These are phyloP conservation scores for Calameuta pallipes DNA, from an alignment of 2,888 invertebrate species.

Conservation along the genomic window DNA sequence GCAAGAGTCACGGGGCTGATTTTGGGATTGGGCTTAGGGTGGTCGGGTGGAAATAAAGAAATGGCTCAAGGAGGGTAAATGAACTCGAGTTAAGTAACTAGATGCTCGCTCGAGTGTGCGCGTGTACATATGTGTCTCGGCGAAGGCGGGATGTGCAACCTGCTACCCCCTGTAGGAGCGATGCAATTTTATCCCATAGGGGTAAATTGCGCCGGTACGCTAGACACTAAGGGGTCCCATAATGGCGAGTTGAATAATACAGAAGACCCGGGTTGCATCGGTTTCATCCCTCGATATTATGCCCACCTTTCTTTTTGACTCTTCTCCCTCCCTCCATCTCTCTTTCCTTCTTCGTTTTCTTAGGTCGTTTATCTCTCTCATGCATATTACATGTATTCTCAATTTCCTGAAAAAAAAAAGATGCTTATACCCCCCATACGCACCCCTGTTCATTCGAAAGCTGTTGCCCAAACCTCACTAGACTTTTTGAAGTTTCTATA, in stretches of 20 bases:
- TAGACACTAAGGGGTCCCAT: conserved; percentile 29
- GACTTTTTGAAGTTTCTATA: too few species aligned
- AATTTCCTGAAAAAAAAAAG: neutral
- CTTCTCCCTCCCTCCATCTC: neutral
- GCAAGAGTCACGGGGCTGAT: conserved; percentile 13
- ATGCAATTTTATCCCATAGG: conserved; percentile 52
- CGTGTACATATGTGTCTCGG: neutral
- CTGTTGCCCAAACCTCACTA: too few species aligned
- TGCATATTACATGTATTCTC: neutral
- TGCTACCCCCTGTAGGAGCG: conserved; percentile 22
- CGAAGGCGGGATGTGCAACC: neutral
- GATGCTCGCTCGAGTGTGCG: conserved; percentile 25
- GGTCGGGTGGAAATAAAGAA: too few species aligned
- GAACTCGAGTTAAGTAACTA: conserved; percentile 46
- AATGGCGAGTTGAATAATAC: conserved; percentile 50
- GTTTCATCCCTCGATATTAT: neutral
- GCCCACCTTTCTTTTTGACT: neutral
- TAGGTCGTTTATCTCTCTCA: neutral
- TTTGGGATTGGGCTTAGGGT: neutral
- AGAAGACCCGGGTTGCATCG: conserved; percentile 10
- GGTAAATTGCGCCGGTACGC: conserved; percentile 20
- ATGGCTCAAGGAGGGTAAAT: too few species aligned
- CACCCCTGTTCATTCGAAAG: too few species aligned
- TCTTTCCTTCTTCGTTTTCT: neutral
- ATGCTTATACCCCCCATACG: too few species aligned